phyloP scores from a whole-genome alignment of 2,888 invertebrate genomes.

The Colostygia pectinataria region DNA sequence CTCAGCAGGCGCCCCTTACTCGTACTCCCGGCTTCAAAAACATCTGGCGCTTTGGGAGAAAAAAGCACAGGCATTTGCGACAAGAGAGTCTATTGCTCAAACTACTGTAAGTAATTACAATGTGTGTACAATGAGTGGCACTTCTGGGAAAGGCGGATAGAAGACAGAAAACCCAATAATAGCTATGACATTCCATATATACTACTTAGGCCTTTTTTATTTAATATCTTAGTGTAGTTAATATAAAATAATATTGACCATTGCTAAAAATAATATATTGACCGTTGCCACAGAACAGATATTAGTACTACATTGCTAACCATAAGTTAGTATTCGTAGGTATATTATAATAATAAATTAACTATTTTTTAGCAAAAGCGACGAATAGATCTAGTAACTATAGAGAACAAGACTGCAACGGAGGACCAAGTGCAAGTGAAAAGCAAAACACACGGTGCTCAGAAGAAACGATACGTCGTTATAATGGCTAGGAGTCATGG shows the following conservation, averaged over 20 bases:
- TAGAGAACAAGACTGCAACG: constrained; percentile 66
- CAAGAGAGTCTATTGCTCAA: constrained; percentile 87
- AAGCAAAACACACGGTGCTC: constrained; percentile 70
- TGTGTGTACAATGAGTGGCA: too few species aligned
- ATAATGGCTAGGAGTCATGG: constrained; percentile 95
- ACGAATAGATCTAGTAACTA: constrained; percentile 93
- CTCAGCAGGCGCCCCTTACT: constrained; percentile 96
- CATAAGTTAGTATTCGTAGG: too few species aligned
- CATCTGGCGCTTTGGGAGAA: constrained; percentile 88
- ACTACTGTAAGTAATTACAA: constrained; percentile 85
- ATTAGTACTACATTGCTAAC: too few species aligned
- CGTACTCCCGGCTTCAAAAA: constrained; percentile 94
- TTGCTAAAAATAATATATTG: too few species aligned
- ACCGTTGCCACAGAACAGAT: too few species aligned
- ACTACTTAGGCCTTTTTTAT: too few species aligned
- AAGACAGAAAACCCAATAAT: too few species aligned
- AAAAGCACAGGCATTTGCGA: constrained; percentile 85
- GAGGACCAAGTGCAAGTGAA: constrained; percentile 66
- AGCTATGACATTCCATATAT: too few species aligned
- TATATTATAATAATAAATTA: too few species aligned
- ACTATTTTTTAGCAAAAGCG: constrained; percentile 91
- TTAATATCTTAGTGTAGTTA: too few species aligned
- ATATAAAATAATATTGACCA: too few species aligned
- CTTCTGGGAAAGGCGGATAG: too few species aligned
- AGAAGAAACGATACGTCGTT: constrained; percentile 86